A percentile compares a stretch with the other conserved stretches of the same genome.
phyloP scores from a whole-genome alignment of 2,797 vertebrate genomes.

The Hoplostethus atlanticus region DNA sequence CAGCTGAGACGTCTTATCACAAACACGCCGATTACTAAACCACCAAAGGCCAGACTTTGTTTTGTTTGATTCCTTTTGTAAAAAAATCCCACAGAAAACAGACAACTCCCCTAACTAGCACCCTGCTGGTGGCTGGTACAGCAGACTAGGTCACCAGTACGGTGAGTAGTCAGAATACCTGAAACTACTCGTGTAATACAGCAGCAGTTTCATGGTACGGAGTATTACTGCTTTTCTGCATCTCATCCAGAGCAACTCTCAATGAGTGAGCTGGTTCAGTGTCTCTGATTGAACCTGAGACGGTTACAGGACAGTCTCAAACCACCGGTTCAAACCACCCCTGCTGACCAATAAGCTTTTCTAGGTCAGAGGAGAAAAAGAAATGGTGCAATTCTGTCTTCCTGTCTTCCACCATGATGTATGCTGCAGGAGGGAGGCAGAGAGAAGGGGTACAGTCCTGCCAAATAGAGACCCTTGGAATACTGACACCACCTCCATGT shows the following conservation, averaged over 20 bases:
- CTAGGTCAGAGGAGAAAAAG: conserved; percentile 45
- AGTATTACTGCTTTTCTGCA: no score
- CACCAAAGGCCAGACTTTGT: not conserved
- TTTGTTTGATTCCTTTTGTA: conserved; percentile 25
- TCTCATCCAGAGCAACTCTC: no score
- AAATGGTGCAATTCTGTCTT: not conserved
- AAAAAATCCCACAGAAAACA: not conserved
- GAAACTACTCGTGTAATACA: no score
- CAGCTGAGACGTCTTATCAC: conserved; percentile 43
- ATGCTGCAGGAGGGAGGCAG: conserved; percentile 24
- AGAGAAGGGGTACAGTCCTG: conserved; percentile 21
- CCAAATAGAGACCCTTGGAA: conserved; percentile 35
- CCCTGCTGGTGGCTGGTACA: no score
- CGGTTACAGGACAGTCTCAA: conserved; percentile 12
- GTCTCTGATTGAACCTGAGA: conserved; percentile 9
- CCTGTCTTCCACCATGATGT: conserved; percentile 13
- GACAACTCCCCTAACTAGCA: not conserved
- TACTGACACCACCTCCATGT: conserved; percentile 47
- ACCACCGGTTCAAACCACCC: conserved; percentile 3
- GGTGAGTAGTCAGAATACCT: no score
- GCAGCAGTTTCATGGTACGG: no score
- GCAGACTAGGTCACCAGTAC: no score
- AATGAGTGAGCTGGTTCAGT: no score
- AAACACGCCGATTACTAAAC: conserved; percentile 24
- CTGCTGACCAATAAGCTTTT: conserved; percentile 53